phyloP scores from a whole-genome alignment of 2,797 vertebrate genomes.

The Clarias laeviceps region DNA sequence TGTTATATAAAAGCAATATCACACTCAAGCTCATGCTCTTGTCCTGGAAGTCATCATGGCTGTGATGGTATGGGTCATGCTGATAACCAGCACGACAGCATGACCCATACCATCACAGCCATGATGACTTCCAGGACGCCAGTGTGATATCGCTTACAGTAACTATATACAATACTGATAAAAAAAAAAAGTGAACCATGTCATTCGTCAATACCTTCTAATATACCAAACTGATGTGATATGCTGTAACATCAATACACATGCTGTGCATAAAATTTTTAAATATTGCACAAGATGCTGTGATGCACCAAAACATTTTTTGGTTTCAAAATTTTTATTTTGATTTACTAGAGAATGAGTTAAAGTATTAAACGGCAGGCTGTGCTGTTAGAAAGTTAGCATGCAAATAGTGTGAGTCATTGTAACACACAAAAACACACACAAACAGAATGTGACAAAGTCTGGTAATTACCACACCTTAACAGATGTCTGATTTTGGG shows the following conservation, averaged over 20 bases:
- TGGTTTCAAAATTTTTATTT: background rate
- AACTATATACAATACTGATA: background rate
- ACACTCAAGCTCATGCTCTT: too few relatives aligned
- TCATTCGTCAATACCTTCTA: background rate
- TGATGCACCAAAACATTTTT: background rate
- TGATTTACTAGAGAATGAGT: background rate
- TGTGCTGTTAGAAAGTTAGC: background rate
- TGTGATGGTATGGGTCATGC: too few relatives aligned
- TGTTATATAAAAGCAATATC: too few relatives aligned
- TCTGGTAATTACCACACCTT: background rate
- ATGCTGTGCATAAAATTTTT: background rate
- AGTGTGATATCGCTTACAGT: too few relatives aligned
- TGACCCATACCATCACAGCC: too few relatives aligned
- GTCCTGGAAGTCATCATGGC: too few relatives aligned
- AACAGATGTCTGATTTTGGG: conserved; percentile 1
- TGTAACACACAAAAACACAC: background rate
- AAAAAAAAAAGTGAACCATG: background rate
- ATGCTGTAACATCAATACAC: background rate
- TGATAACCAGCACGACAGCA: too few relatives aligned
- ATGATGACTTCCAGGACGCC: too few relatives aligned
- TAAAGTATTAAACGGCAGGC: background rate
- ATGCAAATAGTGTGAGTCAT: conserved; percentile 1
- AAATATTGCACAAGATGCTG: background rate
- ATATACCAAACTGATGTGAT: background rate
- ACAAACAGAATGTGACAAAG: background rate